phyloP scores from a whole-genome alignment of 1,140 invertebrate genomes.

The Drosophila nebulosa region DNA sequence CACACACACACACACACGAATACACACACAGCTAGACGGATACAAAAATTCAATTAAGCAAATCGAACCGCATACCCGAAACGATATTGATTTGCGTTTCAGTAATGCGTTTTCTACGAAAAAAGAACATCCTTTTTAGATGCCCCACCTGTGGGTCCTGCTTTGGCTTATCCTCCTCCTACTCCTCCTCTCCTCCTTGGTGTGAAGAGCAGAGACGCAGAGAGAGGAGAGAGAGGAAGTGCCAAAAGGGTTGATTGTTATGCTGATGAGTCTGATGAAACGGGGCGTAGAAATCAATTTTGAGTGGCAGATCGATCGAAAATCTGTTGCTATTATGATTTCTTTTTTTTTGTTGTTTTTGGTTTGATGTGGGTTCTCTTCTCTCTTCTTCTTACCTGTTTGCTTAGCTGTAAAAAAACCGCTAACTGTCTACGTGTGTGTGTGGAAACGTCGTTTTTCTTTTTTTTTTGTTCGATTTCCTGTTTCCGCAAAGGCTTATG shows the following conservation, averaged over 20 bases:
- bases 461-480: conserved; percentile 36
- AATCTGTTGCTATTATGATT: conserved; percentile 44
- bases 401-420: conserved; percentile 41
- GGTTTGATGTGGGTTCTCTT: conserved; percentile 49
- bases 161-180: neutral
- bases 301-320: conserved; percentile 14
- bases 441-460: too few species aligned
- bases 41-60: conserved; percentile 58
- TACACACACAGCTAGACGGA: neutral
- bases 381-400: conserved; percentile 30
- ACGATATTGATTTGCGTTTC: conserved; percentile 31
- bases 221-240: conserved; percentile 11
- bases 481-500: conserved; percentile 46
- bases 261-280: conserved; percentile 36
- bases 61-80: conserved; percentile 51
- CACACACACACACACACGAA: neutral
- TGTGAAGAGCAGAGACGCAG: conserved; percentile 25
- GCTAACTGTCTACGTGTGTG: conserved; percentile 17
- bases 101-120: conserved; percentile 46
- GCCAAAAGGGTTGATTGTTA: conserved; percentile 45
- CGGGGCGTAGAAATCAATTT: conserved; percentile 50
- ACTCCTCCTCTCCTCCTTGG: neutral
- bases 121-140: conserved; percentile 25
- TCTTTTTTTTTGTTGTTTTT: too few species aligned
- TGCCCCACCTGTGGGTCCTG: conserved; percentile 38